Base-by-base conservation (phyloP, 2,888 invertebrate species). In the Autographa gamma region DNA sequence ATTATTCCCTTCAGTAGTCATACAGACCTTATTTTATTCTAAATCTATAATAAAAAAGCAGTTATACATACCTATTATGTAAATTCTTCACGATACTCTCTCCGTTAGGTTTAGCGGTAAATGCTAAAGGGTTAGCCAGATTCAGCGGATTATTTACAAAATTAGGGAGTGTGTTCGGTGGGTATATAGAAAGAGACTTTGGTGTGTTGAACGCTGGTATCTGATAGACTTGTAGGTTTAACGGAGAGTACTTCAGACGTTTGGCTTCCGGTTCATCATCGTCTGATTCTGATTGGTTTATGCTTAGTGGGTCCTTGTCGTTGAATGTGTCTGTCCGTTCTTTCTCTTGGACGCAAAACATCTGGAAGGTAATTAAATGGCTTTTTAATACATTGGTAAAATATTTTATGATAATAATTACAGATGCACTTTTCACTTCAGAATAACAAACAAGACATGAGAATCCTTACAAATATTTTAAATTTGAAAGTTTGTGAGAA, bases 291-390 rank as follows among this genome's bases (percentile, higher is more conserved):
- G 93, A 88, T 34, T 90, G 90, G 16, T 84, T 78, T 2, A 85
- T 88, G 32, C 89, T 83, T 19, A 93, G 89, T 0, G 93, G 92
- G 60, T 94, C 94, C 0, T 88, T 86, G 76, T 92, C 92, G 0
- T 74, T 63, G 69, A 89, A 89, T 1, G 84, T 74, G 54, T 83
- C 76, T 0, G 82, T 69, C 0, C 83, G 82, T 38, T 95, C 93
- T 1, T 90, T 90, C 71, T 95, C 95, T 91, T 95, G 95, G 1
- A 95, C 72, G 74, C 95, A 95, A 76, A 95, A 95, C 95, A 95
- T 95, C 95, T 95, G 93, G 3, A 87, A 86, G 25, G 11, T 13
- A 11, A 18, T 16, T 0, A 18, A 2, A 2, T 19, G 11, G 25
- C 25, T 25, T 25, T 25, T 25, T 25, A 25, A 25, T 25, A 25